Conservation (phyloP, 2,888 invertebrate genomes). For the Oxyteleia sp. region DNA sequence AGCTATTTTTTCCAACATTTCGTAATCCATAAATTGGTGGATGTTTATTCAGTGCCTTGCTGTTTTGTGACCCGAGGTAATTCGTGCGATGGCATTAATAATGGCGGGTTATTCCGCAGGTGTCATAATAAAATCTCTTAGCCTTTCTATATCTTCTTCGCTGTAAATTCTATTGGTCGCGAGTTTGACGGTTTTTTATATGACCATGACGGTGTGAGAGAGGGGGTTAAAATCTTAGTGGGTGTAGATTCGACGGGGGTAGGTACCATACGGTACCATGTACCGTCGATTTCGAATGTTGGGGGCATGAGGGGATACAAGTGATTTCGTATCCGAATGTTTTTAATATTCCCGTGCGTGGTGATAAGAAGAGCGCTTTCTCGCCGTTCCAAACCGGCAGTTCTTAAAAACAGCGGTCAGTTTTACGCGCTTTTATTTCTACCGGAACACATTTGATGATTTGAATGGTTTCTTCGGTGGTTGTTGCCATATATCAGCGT, state of each 20-base stretch:
- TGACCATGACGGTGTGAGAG: no score
- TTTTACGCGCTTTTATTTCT: conserved; percentile 60
- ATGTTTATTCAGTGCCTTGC: no score
- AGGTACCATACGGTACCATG: no score
- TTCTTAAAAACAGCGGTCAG: conserved; percentile 70
- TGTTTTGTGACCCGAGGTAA: background rate
- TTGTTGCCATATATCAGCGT: conserved; percentile 76
- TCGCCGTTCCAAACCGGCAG: no score
- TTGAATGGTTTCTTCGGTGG: conserved; percentile 77
- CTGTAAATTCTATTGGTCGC: conserved; percentile 6
- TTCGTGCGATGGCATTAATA: background rate
- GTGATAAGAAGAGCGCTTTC: conserved; percentile 76
- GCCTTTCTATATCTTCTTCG: background rate
- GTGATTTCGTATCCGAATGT: conserved; percentile 30
- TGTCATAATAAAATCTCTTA: conserved; percentile 4
- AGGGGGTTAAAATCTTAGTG: no score
- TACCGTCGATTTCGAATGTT: conserved; percentile 66
- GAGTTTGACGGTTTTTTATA: no score
- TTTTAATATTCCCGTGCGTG: conserved; percentile 72
- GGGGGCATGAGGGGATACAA: conserved; percentile 71
- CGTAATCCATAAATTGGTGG: no score
- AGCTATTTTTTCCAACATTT: background rate
- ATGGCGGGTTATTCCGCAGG: conserved; percentile 11
- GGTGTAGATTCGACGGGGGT: conserved; percentile 1
- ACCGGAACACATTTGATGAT: conserved; percentile 77